phyloP scores from a whole-genome alignment of 2,888 invertebrate genomes.

The Neoscelio sp. region DNA sequence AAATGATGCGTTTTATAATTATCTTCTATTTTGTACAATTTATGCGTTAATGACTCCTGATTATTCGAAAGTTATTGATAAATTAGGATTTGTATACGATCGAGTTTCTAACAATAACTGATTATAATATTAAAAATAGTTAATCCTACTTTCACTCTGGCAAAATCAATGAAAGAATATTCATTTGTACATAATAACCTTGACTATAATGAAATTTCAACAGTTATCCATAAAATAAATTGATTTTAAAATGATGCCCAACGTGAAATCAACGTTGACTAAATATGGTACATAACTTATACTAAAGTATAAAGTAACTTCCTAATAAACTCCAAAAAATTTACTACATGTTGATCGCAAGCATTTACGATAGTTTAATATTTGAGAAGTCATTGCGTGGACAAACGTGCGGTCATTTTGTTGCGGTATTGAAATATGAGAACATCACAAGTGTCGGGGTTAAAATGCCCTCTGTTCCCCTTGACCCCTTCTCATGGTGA shows the following conservation, averaged over 20 bases:
- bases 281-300: too few relatives aligned
- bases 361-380: conserved; percentile 23
- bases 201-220: too few relatives aligned
- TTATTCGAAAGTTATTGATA: conserved; percentile 13
- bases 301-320: conserved; percentile 1
- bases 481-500: not conserved
- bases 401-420: conserved; percentile 47
- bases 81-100: too few relatives aligned
- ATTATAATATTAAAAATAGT: too few relatives aligned
- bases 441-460: conserved; percentile 28
- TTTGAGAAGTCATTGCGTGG: conserved; percentile 32
- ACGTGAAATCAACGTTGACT: too few relatives aligned
- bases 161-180: too few relatives aligned
- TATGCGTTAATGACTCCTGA: conserved; percentile 21
- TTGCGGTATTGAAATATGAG: conserved; percentile 42
- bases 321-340: conserved; percentile 2
- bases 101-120: too few relatives aligned
- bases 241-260: too few relatives aligned
- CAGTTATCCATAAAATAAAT: too few relatives aligned
- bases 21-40: conserved; percentile 13
- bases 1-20: conserved; percentile 43
- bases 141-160: too few relatives aligned
- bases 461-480: conserved; percentile 10
- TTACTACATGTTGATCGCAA: too few relatives aligned
- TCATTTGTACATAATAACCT: too few relatives aligned